These are phyloP conservation scores for Atta colombica DNA, from an alignment of 1,140 invertebrate genomes.

Conservation along the genomic window DNA sequence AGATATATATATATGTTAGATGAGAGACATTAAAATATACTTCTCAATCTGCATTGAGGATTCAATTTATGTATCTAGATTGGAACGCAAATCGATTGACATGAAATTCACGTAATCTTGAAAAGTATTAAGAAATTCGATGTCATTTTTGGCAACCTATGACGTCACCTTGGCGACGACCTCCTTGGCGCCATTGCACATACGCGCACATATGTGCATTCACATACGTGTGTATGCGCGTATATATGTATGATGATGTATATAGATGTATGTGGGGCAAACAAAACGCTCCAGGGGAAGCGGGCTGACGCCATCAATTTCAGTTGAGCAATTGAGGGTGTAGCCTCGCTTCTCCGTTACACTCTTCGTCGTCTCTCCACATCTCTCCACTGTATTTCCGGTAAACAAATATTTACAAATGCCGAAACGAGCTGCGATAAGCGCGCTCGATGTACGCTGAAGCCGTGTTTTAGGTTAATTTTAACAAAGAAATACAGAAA, in stretches of 20 bases:
- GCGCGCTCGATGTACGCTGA: neutral
- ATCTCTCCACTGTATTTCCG: conserved; percentile 3
- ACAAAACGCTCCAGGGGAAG: conserved; percentile 39
- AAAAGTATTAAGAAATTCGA: neutral
- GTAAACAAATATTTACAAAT: conserved; percentile 53
- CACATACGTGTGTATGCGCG: neutral
- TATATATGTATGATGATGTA: too few relatives aligned
- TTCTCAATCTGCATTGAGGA: neutral
- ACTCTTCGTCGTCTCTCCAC: conserved; percentile 1
- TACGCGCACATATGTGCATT: too few relatives aligned
- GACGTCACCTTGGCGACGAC: conserved; percentile 60
- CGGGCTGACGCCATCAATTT: conserved; percentile 53
- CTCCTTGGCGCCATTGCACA: conserved; percentile 47
- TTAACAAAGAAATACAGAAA: neutral
- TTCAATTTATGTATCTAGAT: neutral
- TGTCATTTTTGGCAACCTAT: conserved; percentile 41
- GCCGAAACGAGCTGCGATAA: conserved; percentile 8
- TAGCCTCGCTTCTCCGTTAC: conserved; percentile 18
- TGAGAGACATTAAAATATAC: neutral
- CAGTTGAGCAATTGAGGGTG: conserved; percentile 43
- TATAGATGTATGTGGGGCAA: neutral
- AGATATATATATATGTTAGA: neutral
- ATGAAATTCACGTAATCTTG: neutral
- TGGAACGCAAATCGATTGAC: neutral
- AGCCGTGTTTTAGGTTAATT: neutral